Evolutionary conservation across 2,113 vertebrate genomes (phyloP), one percentile per base, ranked within the genome.

Genomic region (Halcyon malimbica): DNA sequence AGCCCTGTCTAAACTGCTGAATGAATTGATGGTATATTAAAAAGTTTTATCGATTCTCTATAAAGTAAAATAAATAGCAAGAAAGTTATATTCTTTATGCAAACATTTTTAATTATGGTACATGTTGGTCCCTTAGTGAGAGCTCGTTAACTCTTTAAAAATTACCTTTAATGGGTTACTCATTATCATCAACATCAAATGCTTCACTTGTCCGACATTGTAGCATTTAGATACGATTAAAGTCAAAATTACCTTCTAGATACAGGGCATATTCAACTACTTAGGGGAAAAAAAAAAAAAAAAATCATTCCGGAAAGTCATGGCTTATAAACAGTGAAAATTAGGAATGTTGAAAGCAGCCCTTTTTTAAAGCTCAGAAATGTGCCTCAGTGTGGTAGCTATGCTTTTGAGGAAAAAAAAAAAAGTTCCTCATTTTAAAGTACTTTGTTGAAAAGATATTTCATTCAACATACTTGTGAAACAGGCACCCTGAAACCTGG

Each of bases 1-100:
- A 95, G 62, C 29, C 48, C 97, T 81, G 28, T 95, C 97, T 96
- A 97, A 98, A 97, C 90, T 87, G 92, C 92, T 96, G 95, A 97
- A 97, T 97, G 97, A 97, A 97, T 97, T 96, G 97, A 97, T 97
- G 96, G 89, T 91, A 95, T 96, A 97, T 98, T 98, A 97, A 97
- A 95, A 98, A 97, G 89, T 97, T 97, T 98, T 97, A 98, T 96
- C 87, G 95, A 70, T 90, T 83, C 92, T 94, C 94, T 96, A 95
- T 96, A 96, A 97, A 97, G 90, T 96, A 97, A 97, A 98, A 98
- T 97, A 98, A 98, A 98, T 95, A 98, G 89, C 42, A 33, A 81
- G 92, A 80, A 97, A 97, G 93, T 92, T 89, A 93, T 95, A 95
- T 93, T 74, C 13, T 84, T 97, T 97, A 95, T 95, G 68, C 48